A percentile compares a stretch with the other conserved stretches of the same genome.
These are phyloP conservation scores for Parnassius apollo DNA, from an alignment of 2,888 invertebrate genomes.

Conservation along the genomic window DNA sequence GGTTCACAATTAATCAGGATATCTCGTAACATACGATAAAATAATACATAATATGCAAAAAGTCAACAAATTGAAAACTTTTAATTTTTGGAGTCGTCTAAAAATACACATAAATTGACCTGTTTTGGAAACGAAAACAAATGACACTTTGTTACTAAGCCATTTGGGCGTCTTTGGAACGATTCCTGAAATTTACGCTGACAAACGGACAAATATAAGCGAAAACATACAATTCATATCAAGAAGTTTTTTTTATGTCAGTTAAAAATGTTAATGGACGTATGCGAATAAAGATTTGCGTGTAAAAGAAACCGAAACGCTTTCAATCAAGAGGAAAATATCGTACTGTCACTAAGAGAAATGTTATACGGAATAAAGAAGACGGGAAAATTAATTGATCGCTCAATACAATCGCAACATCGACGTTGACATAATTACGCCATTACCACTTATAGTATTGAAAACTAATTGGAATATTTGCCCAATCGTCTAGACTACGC, in stretches of 20 bases:
- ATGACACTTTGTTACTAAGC: slow-evolving; percentile 11
- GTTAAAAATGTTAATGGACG: slow-evolving; percentile 21
- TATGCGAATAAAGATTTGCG: slow-evolving; percentile 15
- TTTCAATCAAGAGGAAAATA: slow-evolving; percentile 4
- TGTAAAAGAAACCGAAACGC: slow-evolving; percentile 1
- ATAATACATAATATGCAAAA: too few relatives aligned
- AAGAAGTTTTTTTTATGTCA: slow-evolving; percentile 13
- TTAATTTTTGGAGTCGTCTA: too few relatives aligned
- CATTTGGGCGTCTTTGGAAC: slow-evolving; percentile 16
- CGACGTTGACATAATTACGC: slow-evolving; percentile 18
- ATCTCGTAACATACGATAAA: too few relatives aligned
- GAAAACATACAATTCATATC: slow-evolving; percentile 15
- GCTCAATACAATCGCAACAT: slow-evolving; percentile 11
- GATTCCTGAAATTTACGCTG: slow-evolving; percentile 17
- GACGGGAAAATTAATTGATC: slow-evolving; percentile 13
- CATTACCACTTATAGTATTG: slow-evolving; percentile 26
- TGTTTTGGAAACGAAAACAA: slow-evolving; percentile 9
- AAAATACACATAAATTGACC: not conserved
- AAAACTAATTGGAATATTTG: slow-evolving; percentile 25
- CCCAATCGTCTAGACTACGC: slow-evolving; percentile 27
- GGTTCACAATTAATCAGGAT: too few relatives aligned
- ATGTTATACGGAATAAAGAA: not conserved
- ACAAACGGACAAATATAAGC: slow-evolving; percentile 14
- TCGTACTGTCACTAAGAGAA: slow-evolving; percentile 13
- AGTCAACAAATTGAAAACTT: too few relatives aligned